phyloP scores from a whole-genome alignment of 2,113 vertebrate species.

The Agapornis roseicollis region DNA sequence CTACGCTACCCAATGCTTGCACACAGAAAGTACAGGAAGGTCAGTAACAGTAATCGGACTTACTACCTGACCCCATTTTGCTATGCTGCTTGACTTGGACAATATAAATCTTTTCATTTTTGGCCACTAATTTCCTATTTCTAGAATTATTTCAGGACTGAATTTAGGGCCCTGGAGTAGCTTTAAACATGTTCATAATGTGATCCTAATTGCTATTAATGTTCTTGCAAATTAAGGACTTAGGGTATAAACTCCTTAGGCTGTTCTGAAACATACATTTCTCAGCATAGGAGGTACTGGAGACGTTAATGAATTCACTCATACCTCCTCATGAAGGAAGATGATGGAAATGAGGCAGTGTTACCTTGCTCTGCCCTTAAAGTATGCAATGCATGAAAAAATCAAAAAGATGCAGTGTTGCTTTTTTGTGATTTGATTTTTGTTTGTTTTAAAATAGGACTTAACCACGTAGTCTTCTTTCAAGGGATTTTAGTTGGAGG shows the following conservation, averaged over 20 bases:
- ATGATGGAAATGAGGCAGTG: not conserved
- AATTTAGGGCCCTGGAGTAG: not conserved
- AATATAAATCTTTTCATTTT: not conserved
- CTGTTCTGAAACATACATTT: not conserved
- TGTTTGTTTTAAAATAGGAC: not conserved
- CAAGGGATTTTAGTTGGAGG: not conserved
- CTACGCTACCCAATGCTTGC: not conserved
- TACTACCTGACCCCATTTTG: conserved; percentile 22
- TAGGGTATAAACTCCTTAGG: not conserved
- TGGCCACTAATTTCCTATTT: not conserved
- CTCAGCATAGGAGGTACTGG: not conserved
- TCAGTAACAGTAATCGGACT: not conserved
- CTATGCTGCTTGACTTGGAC: not conserved
- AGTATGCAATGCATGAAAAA: not conserved
- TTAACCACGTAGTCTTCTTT: not conserved
- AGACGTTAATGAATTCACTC: not conserved
- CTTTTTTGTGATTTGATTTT: not conserved
- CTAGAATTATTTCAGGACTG: not conserved
- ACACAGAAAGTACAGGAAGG: conserved; percentile 6
- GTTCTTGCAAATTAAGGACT: not conserved
- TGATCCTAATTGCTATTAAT: not conserved
- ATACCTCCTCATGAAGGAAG: not conserved
- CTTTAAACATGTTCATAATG: not conserved
- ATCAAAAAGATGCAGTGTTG: not conserved
- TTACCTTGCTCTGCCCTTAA: not conserved